A percentile compares a stretch with the other conserved stretches of the same genome.
Conservation (phyloP, 2,113 vertebrate genomes). For the Tyrannus savana region DNA sequence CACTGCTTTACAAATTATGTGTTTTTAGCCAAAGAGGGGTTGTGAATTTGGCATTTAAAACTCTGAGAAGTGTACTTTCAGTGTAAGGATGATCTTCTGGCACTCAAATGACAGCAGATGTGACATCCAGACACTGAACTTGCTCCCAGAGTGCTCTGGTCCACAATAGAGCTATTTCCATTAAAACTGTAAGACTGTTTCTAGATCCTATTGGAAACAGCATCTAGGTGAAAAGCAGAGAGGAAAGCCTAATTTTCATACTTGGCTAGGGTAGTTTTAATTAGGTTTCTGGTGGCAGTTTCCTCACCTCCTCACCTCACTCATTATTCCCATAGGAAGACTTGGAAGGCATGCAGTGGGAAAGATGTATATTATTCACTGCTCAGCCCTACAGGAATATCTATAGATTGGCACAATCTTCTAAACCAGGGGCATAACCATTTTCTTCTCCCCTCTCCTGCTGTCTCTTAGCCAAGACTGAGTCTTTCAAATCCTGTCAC, state of each 20-base stretch:
- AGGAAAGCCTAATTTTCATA: background rate
- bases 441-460: background rate
- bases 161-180: background rate
- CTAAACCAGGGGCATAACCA: background rate
- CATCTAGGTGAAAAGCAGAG: background rate
- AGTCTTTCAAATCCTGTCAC: background rate
- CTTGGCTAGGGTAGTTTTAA: background rate
- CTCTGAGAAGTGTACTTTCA: background rate
- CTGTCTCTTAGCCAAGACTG: background rate
- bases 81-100: background rate
- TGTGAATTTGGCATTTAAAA: background rate
- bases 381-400: background rate
- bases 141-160: background rate
- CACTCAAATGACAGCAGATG: background rate
- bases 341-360: background rate
- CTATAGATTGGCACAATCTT: background rate
- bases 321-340: background rate
- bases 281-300: conserved; percentile 1
- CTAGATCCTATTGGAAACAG: background rate
- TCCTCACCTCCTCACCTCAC: background rate
- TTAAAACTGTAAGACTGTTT: background rate
- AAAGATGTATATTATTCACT: background rate
- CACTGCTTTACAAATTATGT: background rate
- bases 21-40: background rate
- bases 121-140: background rate